Conservation (phyloP, 2,113 vertebrate species). For the Nematolebias whitei region DNA sequence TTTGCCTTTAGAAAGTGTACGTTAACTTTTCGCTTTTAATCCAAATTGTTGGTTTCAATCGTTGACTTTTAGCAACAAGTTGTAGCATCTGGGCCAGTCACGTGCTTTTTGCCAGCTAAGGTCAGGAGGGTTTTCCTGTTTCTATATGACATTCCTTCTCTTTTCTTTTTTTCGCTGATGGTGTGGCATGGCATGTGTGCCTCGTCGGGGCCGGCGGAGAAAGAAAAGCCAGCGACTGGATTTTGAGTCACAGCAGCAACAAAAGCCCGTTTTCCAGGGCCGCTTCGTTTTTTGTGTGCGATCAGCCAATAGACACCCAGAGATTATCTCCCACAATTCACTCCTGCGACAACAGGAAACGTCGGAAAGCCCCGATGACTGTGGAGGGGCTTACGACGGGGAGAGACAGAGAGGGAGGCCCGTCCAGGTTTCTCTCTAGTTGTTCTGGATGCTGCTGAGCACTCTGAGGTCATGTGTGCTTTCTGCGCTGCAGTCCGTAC, state of each 20-base stretch:
- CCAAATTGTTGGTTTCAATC: not conserved
- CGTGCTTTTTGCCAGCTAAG: slow-evolving; percentile 42
- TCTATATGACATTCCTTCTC: slow-evolving; percentile 73
- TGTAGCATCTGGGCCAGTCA: slow-evolving; percentile 42
- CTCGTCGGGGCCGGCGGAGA: slow-evolving; percentile 61
- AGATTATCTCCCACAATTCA: slow-evolving; percentile 82
- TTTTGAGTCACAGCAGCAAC: slow-evolving; percentile 77
- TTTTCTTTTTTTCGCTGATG: slow-evolving; percentile 76
- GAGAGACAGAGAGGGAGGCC: slow-evolving; percentile 50
- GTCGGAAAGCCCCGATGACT: slow-evolving; percentile 78
- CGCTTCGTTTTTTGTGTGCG: slow-evolving; percentile 70
- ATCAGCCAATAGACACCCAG: slow-evolving; percentile 78
- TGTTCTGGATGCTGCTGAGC: slow-evolving; percentile 70
- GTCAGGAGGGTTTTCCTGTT: slow-evolving; percentile 61
- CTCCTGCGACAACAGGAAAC: slow-evolving; percentile 80
- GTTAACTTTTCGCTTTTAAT: too few species aligned
- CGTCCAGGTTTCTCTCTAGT: slow-evolving; percentile 62
- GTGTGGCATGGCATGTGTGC: slow-evolving; percentile 66
- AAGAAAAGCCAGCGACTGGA: slow-evolving; percentile 76
- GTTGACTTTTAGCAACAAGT: slow-evolving; percentile 25
- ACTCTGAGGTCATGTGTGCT: slow-evolving; percentile 75
- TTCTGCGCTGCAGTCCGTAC: slow-evolving; percentile 58
- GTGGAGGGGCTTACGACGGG: slow-evolving; percentile 72
- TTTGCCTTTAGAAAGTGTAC: not conserved
- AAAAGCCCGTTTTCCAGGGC: slow-evolving; percentile 79